Base-by-base conservation (phyloP, 2,888 invertebrate species). In the Mystacides longicornis region DNA sequence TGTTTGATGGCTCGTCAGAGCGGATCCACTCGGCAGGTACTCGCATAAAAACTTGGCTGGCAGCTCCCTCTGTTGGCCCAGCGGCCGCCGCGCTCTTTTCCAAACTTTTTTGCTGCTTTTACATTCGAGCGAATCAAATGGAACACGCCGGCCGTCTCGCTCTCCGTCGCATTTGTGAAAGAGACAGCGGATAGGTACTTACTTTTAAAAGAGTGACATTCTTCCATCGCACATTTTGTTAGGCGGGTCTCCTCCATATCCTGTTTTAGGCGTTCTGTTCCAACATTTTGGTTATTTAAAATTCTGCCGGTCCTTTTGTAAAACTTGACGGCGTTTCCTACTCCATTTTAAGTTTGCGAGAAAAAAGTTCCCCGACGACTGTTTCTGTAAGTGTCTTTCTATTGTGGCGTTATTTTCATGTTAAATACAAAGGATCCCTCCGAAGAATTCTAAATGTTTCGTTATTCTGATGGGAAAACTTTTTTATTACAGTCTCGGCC, bases 361-460 rank as follows among this genome's bases (percentile, higher is more conserved):
- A 37, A 27, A 27, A 37, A 37, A 37, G 37, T 37, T 37, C 16
- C 16, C 14, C 14, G 37, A 27, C 27, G 27, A 37, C 37, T 7
- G 37, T 37, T 37, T 37, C 37, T 37, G 37, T 37, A 37, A 37
- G 16, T 37, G 37, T 37, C 37, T 37, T 37, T 37, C 37, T 37
- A 37, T 37, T 37, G 37, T 37, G 14, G 37, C 16, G 14, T 7
- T 37, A 37, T 14, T 37, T 37, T 37, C 14, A 37, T 37, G 37
- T 37, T 7, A 37, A 37, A 16, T 37, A 37, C 37, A 37, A 37
- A 37, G 16, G 37, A 37, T 37, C 3, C 4, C 37, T 27, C 11
- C 11, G 16, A 37, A 14, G 14, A 37, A 37, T 7, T 37, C 7
- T 3, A 37, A 37, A 37, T 37, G 37, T 16, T 37, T 16, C 16